Conservation (phyloP, 2,888 invertebrate species). For the Melanchra persicariae region DNA sequence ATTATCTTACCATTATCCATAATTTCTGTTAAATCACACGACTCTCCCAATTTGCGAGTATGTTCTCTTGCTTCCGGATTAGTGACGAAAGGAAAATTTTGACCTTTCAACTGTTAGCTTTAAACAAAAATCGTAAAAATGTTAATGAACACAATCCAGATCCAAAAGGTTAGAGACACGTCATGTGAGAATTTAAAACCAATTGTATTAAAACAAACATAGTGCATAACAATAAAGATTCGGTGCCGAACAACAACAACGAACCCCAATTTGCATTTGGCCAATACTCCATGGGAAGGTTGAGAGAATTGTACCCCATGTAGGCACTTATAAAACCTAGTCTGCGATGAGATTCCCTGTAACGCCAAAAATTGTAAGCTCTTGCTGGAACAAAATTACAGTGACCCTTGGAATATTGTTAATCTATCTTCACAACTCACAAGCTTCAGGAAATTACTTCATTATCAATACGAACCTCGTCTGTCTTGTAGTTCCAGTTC, state of each 20-base stretch:
- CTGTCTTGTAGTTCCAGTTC: conserved; percentile 93
- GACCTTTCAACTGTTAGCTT: conserved; percentile 39
- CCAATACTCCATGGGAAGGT: conserved; percentile 91
- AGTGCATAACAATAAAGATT: conserved; percentile 72
- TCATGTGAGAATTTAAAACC: conserved; percentile 37
- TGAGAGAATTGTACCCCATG: conserved; percentile 90
- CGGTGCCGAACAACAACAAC: conserved; percentile 83
- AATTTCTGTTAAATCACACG: conserved; percentile 41
- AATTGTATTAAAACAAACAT: conserved; percentile 68
- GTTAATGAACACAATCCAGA: conserved; percentile 59
- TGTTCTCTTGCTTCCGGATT: conserved; percentile 46
- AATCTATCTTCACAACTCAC: conserved; percentile 51
- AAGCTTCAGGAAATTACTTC: conserved; percentile 21
- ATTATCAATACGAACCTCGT: conserved; percentile 89
- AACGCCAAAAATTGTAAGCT: conserved; percentile 91
- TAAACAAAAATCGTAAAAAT: conserved; percentile 26
- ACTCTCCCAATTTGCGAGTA: not conserved
- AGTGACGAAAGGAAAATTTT: conserved; percentile 46
- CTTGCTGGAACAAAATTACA: conserved; percentile 89
- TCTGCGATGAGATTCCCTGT: conserved; percentile 86
- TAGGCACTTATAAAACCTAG: conserved; percentile 86
- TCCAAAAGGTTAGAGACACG: conserved; percentile 59
- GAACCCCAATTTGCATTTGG: conserved; percentile 92
- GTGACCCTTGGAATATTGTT: conserved; percentile 82
- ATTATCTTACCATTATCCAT: conserved; percentile 22